Base-by-base conservation (phyloP, 1,140 invertebrate genomes). In the Micrasema longulum region DNA sequence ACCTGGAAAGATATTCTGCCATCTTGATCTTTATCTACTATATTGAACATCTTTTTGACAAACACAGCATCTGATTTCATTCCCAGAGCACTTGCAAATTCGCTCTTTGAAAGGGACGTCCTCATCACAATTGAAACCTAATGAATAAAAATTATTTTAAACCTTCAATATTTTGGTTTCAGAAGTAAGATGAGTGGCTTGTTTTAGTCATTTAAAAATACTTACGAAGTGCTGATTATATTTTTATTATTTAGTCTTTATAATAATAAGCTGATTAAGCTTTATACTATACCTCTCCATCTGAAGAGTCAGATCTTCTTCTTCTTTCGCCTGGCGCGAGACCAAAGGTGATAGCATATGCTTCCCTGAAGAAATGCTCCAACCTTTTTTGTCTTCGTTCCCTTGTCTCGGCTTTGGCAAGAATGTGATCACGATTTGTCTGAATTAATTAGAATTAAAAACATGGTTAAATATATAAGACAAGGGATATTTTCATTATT, bases 11-110 rank as follows among this genome's bases (percentile, higher is more conserved):
- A 97, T 77, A 99, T 98, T 76, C 95, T 88, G 0, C 97, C 96
- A 82, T 98, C 96, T 48, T 95, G 89, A 81, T 98, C 96, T 78
- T 97, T 97, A 81, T 99, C 97, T 0, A 99, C 96, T 76, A 99
- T 96, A 76, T 97, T 97, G 80, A 99, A 99, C 97, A 99, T 99
- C 84, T 98, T 96, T 75, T 97, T 93, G 0, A 99, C 97, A 83
- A 99, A 99, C 11, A 99, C 92, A 22, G 96, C 97, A 79, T 97
- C 94, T 0, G 93, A 85, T 82, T 95, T 95, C 95, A 99, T 98
- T 16, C 97, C 97, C 3, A 99, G 84, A 0, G 98, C 97, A 68
- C 93, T 95, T 0, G 98, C 98, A 84, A 99, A 99, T 84, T 99
- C 98, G 38, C 92, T 90, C 84, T 97, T 96, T 0, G 95, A 97